Evolutionary conservation across 2,113 vertebrate species (phyloP), one percentile per base, ranked within the genome.

Genomic region (Scartelaos histophorus): DNA sequence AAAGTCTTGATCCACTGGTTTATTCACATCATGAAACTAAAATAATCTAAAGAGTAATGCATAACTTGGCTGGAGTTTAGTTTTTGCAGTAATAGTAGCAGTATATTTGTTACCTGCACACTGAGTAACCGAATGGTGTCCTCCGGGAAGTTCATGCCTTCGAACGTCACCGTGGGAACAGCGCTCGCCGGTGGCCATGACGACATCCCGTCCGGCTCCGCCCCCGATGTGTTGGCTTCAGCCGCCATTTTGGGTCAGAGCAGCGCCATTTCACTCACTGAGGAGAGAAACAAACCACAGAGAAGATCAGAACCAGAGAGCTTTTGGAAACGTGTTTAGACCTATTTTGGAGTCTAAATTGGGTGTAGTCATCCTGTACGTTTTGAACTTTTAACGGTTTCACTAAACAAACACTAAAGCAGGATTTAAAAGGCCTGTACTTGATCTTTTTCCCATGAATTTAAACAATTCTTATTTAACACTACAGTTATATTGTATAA

Each of bases 51-150:
- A n/a, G n/a, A n/a, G n/a, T n/a, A n/a, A n/a, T n/a, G n/a, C n/a
- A n/a, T n/a, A n/a, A n/a, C n/a, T 29, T 29, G 29, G 29, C 29
- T 29, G 4, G 29, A 29, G 2, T 29, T 29, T 29, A 29, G 2
- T 29, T 29, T 29, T 29, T 51, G 49, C 5, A 17, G 49, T 17
- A 53, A 15, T 54, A n/a, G 17, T 54, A 21, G 53, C 21, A 54
- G 7, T n/a, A n/a, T 21, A 53, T 54, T 54, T 9, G 51, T 58
- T 29, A 58, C 56, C 21, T 58, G 56, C 56, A 58, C 56, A 13
- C 56, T 24, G 56, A 58, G 56, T 22, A 97, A 88, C 13, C 94
- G 95, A 1, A 96, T 99, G 85, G 96, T 96, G 85, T 97, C 96
- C 24, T 94, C 94, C 0, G 92, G 92, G 5, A 93, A 89, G 22